Evolutionary conservation across 2,113 vertebrate genomes (phyloP).

Genomic region (Crocuta crocuta): DNA sequence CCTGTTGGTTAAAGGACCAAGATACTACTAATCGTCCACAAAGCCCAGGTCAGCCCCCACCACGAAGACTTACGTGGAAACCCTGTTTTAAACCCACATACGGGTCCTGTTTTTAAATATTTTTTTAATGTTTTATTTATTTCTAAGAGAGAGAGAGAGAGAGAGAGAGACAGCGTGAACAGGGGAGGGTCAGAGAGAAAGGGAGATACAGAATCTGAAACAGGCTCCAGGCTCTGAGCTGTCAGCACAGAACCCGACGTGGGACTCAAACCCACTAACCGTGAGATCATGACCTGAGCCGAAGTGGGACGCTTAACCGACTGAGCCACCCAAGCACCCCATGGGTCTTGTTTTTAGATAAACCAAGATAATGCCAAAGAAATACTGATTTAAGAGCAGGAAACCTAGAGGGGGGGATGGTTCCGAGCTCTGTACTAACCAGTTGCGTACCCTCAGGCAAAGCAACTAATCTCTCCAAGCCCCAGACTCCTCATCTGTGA

Average conservation of each 20-base stretch:
- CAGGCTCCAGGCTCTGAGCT: too few relatives aligned
- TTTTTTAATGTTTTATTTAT: too few relatives aligned
- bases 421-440: background rate
- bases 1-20: background rate
- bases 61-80: background rate
- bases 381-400: background rate
- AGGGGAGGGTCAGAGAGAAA: too few relatives aligned
- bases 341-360: background rate
- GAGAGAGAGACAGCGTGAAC: too few relatives aligned
- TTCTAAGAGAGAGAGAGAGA: too few relatives aligned
- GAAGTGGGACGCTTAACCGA: too few relatives aligned
- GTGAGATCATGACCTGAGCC: too few relatives aligned
- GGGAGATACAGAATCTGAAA: too few relatives aligned
- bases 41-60: background rate
- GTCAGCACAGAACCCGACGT: too few relatives aligned
- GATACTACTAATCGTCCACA: background rate
- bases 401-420: background rate
- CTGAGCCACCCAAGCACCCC: too few relatives aligned
- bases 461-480: background rate
- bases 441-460: background rate
- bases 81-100: background rate
- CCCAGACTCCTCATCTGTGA: background rate
- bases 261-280: too few relatives aligned
- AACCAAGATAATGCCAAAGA: background rate
- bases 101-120: background rate